Evolutionary conservation across 1,140 invertebrate species (phyloP).

Genomic region (Drosophila setifemur): DNA sequence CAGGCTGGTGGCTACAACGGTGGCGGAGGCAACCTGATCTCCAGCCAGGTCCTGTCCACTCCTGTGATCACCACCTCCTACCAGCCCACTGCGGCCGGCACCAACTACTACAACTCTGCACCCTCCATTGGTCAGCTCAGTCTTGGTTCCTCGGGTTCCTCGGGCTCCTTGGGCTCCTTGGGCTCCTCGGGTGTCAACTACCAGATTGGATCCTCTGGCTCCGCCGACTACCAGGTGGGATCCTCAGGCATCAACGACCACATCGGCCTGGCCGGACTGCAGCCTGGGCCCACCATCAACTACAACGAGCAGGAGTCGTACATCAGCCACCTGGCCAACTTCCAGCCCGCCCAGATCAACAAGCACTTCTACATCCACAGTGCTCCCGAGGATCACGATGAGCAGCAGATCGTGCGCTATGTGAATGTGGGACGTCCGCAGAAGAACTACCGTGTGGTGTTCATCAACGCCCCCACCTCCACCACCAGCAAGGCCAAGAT

Average conservation of each 20-base stretch:
- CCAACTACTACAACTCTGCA: constrained; percentile 61
- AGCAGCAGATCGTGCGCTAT: constrained; percentile 82
- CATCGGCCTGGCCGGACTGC: constrained; percentile 55
- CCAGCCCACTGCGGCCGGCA: constrained; percentile 74
- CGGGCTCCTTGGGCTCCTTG: constrained; percentile 6
- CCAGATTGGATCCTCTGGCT: not conserved
- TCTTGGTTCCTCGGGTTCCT: constrained; percentile 4
- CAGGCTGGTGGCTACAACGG: constrained; percentile 51
- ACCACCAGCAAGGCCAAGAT: constrained; percentile 86
- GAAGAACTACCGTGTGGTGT: constrained; percentile 93
- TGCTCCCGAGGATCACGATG: constrained; percentile 87
- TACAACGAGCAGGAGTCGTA: constrained; percentile 83
- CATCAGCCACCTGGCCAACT: constrained; percentile 64
- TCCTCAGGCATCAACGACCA: constrained; percentile 24
- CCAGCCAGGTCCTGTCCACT: constrained; percentile 32
- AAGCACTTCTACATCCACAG: constrained; percentile 91
- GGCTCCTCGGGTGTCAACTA: constrained; percentile 18
- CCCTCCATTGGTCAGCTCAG: constrained; percentile 52
- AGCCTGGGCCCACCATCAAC: constrained; percentile 57
- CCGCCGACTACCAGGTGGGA: not conserved
- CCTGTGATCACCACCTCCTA: constrained; percentile 65
- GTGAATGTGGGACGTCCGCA: constrained; percentile 84
- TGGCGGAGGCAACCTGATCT: constrained; percentile 18
- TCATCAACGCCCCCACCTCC: constrained; percentile 92
- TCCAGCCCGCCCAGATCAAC: constrained; percentile 86